A percentile compares a stretch with the other conserved stretches of the same genome.
These are phyloP conservation scores for Anthopleura sola DNA, from an alignment of 64 coral and sea anemone genomes.

Conservation along the genomic window DNA sequence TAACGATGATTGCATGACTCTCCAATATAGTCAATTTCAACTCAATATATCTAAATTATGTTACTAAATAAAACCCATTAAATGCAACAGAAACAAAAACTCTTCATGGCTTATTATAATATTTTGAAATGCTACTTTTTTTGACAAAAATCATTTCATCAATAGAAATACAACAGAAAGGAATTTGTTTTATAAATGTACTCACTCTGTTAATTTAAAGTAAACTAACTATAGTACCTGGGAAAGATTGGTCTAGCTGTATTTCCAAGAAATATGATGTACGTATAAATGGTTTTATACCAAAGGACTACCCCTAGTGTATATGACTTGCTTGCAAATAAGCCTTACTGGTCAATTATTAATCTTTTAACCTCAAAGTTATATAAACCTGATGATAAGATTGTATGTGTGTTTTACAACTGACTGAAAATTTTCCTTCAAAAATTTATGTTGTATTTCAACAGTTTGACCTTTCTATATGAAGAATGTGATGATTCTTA, in stretches of 20 bases:
- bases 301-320: background rate
- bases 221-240: background rate
- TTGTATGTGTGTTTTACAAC: conserved; percentile 3
- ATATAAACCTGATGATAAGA: background rate
- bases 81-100: background rate
- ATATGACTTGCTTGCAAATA: background rate
- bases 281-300: background rate
- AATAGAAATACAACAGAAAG: background rate
- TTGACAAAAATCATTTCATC: background rate
- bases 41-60: background rate
- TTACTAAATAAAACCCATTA: background rate
- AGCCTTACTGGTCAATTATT: background rate
- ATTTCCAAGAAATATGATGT: background rate
- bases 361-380: background rate
- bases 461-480: background rate
- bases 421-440: background rate
- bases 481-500: background rate
- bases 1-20: background rate
- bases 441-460: background rate
- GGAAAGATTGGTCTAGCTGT: background rate
- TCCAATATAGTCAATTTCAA: background rate
- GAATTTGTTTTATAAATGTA: background rate
- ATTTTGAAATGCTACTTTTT: background rate
- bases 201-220: background rate
- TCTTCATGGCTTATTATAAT: background rate